These are phyloP conservation scores for Amaurobius ferox DNA, from an alignment of 2,888 invertebrate genomes.

Conservation along the genomic window DNA sequence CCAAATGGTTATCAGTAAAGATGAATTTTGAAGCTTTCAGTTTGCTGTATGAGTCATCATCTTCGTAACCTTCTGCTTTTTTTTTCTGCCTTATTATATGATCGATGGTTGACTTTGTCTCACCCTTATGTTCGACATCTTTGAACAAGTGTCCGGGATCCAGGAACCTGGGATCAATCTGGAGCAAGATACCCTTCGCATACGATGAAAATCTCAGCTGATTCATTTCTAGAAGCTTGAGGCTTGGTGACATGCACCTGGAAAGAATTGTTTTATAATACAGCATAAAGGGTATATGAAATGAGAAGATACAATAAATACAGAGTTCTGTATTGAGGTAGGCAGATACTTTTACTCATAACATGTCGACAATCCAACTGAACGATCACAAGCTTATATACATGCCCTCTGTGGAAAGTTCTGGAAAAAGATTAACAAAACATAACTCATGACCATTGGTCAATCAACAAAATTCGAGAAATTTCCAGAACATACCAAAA, in stretches of 20 bases:
- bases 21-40: slow-evolving; percentile 89
- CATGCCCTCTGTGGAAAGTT: no score
- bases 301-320: no score
- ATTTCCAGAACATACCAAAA: no score
- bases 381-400: no score
- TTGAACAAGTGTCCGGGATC: slow-evolving; percentile 97
- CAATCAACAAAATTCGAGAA: no score
- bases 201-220: slow-evolving; percentile 99
- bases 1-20: slow-evolving; percentile 86
- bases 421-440: no score
- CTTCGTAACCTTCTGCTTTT: slow-evolving; percentile 90
- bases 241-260: slow-evolving; percentile 98
- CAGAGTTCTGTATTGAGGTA: no score
- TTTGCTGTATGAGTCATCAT: slow-evolving; percentile 89
- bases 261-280: no score
- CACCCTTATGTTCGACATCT: slow-evolving; percentile 83
- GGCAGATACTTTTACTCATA: no score
- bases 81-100: slow-evolving; percentile 90
- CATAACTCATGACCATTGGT: no score
- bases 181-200: slow-evolving; percentile 96
- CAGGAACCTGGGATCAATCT: slow-evolving; percentile 93
- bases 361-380: no score
- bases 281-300: no score
- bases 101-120: slow-evolving; percentile 77
- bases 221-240: slow-evolving; percentile 97